Evolutionary conservation across 1,140 invertebrate species (phyloP).

Genomic region (Eriocheir sinensis): DNA sequence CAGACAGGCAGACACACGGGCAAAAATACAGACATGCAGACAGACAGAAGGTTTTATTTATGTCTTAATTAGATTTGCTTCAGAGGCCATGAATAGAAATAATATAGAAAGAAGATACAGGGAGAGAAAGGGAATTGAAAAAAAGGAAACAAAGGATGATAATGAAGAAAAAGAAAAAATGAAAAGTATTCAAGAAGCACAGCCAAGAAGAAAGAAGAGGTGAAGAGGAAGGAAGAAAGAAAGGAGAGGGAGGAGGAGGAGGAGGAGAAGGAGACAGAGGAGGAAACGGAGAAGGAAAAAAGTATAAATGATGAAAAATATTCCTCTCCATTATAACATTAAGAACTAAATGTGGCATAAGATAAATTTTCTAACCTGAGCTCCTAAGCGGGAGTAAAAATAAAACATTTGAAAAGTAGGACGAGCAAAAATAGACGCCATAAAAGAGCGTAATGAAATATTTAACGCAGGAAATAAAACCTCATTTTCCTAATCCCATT

Average conservation of each 20-base stretch:
- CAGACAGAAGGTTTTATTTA: no score
- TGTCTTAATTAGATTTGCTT: no score
- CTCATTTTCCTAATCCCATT: no score
- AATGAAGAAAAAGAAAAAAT: no score
- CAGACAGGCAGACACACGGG: no score
- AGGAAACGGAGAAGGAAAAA: background rate
- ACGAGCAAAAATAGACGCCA: background rate
- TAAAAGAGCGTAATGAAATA: background rate
- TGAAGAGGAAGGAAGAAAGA: background rate
- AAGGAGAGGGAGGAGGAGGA: background rate
- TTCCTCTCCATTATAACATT: background rate
- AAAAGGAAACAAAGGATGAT: no score
- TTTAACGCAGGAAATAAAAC: background rate
- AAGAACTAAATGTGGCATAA: background rate
- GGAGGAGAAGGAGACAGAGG: background rate
- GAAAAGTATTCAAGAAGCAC: no score
- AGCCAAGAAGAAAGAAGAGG: background rate
- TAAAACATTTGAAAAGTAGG: background rate
- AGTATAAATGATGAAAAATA: background rate
- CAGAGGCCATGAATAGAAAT: no score
- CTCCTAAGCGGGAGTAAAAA: background rate
- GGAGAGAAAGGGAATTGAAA: no score
- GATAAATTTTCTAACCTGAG: no score
- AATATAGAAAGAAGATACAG: no score
- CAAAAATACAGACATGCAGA: no score